A percentile compares a stretch with the other conserved stretches of the same genome.
Conservation (phyloP, 2,888 invertebrate genomes). For the Deilephila elpenor region DNA sequence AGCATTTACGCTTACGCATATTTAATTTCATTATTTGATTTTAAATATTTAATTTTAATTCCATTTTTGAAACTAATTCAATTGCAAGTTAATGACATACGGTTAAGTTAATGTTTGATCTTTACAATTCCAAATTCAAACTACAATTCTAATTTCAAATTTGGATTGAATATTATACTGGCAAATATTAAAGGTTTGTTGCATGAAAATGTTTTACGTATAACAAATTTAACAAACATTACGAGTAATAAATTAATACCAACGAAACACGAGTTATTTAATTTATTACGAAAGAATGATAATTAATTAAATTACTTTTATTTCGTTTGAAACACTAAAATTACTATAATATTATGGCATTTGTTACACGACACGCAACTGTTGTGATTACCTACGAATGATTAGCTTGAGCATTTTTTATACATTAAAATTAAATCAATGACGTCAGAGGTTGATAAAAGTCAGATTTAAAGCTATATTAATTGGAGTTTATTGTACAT, state of each 20-base stretch:
- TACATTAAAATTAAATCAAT: constrained; percentile 2
- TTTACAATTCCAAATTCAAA: too few species aligned
- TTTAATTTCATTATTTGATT: background rate
- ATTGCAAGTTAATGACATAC: background rate
- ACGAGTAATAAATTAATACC: too few species aligned
- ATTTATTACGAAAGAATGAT: background rate
- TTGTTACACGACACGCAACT: background rate
- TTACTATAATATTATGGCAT: background rate
- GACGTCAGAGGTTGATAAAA: too few species aligned
- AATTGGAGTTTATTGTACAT: too few species aligned
- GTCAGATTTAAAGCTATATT: too few species aligned
- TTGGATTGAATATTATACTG: too few species aligned
- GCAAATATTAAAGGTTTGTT: too few species aligned
- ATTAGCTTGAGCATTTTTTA: background rate
- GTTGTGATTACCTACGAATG: background rate
- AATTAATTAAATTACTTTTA: background rate
- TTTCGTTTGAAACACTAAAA: background rate
- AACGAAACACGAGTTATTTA: background rate
- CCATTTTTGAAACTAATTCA: background rate
- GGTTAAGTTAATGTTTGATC: background rate
- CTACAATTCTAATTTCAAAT: too few species aligned
- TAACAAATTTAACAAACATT: too few species aligned
- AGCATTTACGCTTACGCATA: background rate
- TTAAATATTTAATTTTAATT: background rate
- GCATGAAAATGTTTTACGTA: too few species aligned